Base-by-base conservation (phyloP, 2,797 vertebrate species). In the Anas bahamensis region DNA sequence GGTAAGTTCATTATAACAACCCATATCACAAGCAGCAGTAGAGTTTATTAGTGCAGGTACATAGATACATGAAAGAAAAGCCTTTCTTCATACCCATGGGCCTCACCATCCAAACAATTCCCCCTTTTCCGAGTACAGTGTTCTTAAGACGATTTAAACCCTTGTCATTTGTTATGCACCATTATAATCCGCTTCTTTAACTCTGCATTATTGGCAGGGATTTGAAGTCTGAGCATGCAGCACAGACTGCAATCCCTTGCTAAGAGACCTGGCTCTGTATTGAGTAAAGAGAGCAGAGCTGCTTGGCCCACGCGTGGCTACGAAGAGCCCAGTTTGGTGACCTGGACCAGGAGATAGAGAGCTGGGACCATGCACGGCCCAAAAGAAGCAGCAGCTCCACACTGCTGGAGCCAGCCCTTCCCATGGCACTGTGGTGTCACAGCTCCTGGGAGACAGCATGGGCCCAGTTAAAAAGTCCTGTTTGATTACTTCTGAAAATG, bases 211-310 rank as follows among this genome's bases (percentile, higher is more conserved):
- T 70, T 92, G 92, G 63, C 87, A 93, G 70, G 87, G 94, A 94
- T 96, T 94, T 89, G 91, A 78, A 92, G 87, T 63, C 96, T 93
- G 91, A 94, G 55, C 87, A 89, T 2, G 22, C 89, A 95, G 92
- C 85, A 66, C 73, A 69, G 61, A 50, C 70, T 87, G 55, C 3
- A 8, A 80, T 65, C 82, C 76, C 79, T 91, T 61, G 63, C 89
- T 88, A 85, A 95, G 95, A 80, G 76, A 63, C 53, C 70, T 78
- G 85, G 55, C 33, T 65, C 19, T 52, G 89, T 69, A 14, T 3
- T 73, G 42, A 78, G 63, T 9, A 60, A 73, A 90, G 71, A 66
- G 7, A 5, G 44, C 42, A 85, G 48, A 90, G 84, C 2, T 2
- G 63, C 79, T 37, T 50, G 39, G 42, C 59, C 37, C 59, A 41